Evolutionary conservation across 2,113 vertebrate genomes (phyloP).

Genomic region (Eulemur macaco): DNA sequence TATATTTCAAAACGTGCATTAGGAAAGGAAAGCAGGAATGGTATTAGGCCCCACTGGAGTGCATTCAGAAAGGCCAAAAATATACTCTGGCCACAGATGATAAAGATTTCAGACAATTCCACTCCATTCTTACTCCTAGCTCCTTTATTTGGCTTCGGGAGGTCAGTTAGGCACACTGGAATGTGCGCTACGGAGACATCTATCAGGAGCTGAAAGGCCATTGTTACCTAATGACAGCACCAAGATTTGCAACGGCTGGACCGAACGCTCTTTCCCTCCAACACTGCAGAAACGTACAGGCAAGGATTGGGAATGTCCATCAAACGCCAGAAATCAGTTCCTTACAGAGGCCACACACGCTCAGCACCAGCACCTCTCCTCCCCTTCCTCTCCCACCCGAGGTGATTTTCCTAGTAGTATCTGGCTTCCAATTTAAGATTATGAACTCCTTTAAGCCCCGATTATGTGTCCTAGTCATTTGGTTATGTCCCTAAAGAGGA

Average conservation of each 20-base stretch:
- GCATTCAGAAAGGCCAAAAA: not conserved
- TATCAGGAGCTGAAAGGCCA: not conserved
- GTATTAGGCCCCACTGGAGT: not conserved
- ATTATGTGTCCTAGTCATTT: not conserved
- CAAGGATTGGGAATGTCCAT: not conserved
- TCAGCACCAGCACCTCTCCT: rapidly evolving
- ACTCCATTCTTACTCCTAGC: not conserved
- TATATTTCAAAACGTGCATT: not conserved
- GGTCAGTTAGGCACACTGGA: not conserved
- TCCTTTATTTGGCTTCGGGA: not conserved
- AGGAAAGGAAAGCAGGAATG: not conserved
- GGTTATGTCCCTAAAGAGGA: not conserved
- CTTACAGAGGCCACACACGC: not conserved
- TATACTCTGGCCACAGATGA: not conserved
- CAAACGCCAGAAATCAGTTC: not conserved
- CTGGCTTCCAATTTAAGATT: not conserved
- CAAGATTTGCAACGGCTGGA: not conserved
- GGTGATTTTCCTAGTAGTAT: not conserved
- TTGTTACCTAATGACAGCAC: not conserved
- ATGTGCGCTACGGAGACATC: not conserved
- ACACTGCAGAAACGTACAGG: not conserved
- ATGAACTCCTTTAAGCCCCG: not conserved
- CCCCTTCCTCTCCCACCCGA: rapidly evolving
- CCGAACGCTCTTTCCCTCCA: not conserved
- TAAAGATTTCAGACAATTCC: not conserved